Conservation (phyloP, 2,113 vertebrate genomes). For the Hystrix brachyura region DNA sequence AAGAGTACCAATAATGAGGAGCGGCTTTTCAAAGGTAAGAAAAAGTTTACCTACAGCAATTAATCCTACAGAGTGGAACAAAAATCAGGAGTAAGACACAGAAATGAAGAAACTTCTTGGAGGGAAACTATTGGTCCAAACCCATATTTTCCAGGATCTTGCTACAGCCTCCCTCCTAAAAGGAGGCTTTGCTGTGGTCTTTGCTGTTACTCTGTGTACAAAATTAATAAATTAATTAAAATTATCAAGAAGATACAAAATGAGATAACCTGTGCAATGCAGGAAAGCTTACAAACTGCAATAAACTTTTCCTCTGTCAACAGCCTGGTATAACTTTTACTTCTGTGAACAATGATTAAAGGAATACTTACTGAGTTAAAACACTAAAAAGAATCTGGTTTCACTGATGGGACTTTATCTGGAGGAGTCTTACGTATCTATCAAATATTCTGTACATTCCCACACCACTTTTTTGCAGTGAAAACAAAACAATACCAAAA, state of each 20-base stretch:
- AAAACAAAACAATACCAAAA: constrained; percentile 52
- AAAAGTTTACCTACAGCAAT: constrained; percentile 57
- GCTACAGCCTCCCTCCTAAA: neutral
- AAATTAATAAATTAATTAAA: neutral
- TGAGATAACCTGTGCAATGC: neutral
- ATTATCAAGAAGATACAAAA: constrained; percentile 50
- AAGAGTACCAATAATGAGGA: neutral
- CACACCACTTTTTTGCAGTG: constrained; percentile 7
- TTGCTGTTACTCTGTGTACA: constrained; percentile 15
- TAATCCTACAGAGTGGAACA: neutral
- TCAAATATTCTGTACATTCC: constrained; percentile 9
- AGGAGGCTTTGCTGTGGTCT: neutral
- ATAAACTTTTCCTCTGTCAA: constrained; percentile 43
- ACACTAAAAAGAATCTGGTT: constrained; percentile 8
- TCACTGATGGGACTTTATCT: neutral
- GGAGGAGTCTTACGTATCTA: neutral
- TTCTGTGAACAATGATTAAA: constrained; percentile 12
- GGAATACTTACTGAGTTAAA: neutral
- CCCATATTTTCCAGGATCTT: neutral
- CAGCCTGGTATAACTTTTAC: neutral
- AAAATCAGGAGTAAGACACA: neutral
- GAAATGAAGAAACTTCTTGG: neutral
- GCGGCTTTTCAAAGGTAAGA: constrained; percentile 47
- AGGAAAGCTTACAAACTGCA: constrained; percentile 21
- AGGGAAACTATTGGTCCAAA: constrained; percentile 6